These are phyloP conservation scores for Fregetta grallaria DNA, from an alignment of 2,113 vertebrate species.

Conservation along the genomic window DNA sequence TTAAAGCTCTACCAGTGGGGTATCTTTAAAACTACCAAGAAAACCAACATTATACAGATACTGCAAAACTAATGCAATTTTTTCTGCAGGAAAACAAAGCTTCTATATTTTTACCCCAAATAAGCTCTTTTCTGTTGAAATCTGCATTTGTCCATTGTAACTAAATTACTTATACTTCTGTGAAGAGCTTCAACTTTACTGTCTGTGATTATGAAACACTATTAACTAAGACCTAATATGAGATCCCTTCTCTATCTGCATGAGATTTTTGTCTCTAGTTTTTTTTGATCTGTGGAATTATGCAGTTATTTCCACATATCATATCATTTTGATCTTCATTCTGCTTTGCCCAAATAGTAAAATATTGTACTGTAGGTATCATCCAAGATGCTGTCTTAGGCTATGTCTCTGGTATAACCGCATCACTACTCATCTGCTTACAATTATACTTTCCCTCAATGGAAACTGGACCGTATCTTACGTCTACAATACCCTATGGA, in stretches of 20 bases:
- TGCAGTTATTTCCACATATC: background rate
- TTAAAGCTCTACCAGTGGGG: conserved; percentile 20
- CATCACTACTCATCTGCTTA: background rate
- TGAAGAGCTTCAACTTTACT: background rate
- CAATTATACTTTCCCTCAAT: background rate
- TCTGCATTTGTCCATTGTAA: background rate
- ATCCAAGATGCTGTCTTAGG: background rate
- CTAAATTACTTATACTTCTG: background rate
- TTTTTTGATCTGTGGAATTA: background rate
- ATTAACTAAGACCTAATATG: background rate
- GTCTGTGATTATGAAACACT: background rate
- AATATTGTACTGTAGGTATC: background rate
- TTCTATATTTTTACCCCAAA: background rate
- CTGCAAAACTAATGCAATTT: background rate
- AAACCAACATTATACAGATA: background rate
- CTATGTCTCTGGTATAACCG: background rate
- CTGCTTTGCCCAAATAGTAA: background rate
- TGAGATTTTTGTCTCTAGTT: background rate
- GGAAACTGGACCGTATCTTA: background rate
- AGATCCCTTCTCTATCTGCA: background rate
- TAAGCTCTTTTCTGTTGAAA: background rate
- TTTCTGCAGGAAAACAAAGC: background rate
- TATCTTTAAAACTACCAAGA: background rate
- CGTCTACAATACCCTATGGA: background rate
- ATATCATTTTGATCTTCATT: background rate